Evolutionary conservation across 64 coral and sea anemone genomes (phyloP), one percentile per base, ranked within the genome.

Genomic region (Stichodactyla mertensii): DNA sequence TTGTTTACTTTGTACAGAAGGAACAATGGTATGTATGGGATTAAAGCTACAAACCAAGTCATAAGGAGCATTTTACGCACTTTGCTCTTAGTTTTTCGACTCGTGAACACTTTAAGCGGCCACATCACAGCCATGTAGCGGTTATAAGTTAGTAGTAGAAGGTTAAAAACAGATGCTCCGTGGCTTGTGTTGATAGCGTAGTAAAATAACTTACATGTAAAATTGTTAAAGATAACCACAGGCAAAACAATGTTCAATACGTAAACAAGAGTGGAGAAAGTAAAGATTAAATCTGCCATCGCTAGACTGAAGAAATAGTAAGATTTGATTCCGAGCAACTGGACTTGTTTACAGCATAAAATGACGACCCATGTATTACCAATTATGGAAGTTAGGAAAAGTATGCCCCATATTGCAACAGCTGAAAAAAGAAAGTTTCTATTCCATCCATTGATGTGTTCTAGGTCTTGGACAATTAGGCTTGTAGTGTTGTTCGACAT

Each of bases 221-320:
- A 82, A 1, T 87, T 58, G 52, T 62, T 83, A 58, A 87, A 87
- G 58, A 87, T 54, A 56, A 31, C 77, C 12, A 78, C 85, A 6
- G 24, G 7, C 14, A 82, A 0, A 53, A 91, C 16, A 19, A 23
- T 28, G 19, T 91, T 91, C 11, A 85, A 10, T 13, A 77, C 54
- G 78, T 91, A 91, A 16, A 91, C 69, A 19, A 87, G 20, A 1
- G 84, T 87, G 2, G 70, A 16, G 4, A 87, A 45, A 52, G 90
- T 87, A 80, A 91, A 91, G 14, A 56, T 86, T 2, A 91, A 57
- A 82, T 91, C 90, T 19, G 90, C 90, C 24, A 57, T 55, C 4
- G 90, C 90, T 27, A 91, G 13, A 55, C 90, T 91, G 56, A 83
- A 87, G 51, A 67, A 91, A 24, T 91, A 91, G 16, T 87, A 87